A percentile compares a stretch with the other conserved stretches of the same genome.
Conservation (phyloP, 2,888 invertebrate species). For the Carabus problematicus region DNA sequence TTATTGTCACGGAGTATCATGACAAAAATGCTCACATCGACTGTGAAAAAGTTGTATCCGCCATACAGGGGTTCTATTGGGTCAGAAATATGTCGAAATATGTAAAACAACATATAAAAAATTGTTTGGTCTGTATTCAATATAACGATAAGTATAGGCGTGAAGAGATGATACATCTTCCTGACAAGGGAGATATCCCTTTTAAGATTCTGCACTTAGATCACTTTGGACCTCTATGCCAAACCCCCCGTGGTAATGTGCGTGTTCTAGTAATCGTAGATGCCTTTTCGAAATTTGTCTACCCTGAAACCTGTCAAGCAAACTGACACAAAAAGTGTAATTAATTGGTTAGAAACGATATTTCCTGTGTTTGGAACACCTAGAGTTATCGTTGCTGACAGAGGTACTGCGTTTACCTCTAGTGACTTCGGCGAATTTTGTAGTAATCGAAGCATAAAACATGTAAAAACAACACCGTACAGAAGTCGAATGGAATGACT, state of each 20-base stretch:
- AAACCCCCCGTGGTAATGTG: neutral
- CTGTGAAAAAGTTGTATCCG: neutral
- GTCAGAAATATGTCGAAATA: neutral
- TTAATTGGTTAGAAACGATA: too few relatives aligned
- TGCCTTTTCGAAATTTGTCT: conserved; percentile 6
- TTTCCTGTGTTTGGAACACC: neutral
- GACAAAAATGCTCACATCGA: conserved; percentile 1
- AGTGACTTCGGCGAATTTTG: too few relatives aligned
- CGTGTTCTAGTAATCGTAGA: conserved; percentile 2
- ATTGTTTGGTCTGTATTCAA: conserved; percentile 7
- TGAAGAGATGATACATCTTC: neutral
- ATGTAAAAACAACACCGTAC: too few relatives aligned
- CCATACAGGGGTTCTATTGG: neutral
- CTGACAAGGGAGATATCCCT: neutral
- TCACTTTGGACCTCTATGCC: neutral
- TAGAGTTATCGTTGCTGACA: neutral
- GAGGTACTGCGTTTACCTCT: neutral
- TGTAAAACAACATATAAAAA: conserved; percentile 8
- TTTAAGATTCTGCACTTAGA: conserved; percentile 34
- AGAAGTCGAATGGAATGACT: too few relatives aligned
- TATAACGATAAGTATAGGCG: neutral
- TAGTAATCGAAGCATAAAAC: too few relatives aligned
- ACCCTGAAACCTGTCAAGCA: conserved; percentile 1
- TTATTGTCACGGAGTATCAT: neutral
- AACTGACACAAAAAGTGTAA: conserved; percentile 3